phyloP scores from a whole-genome alignment of 2,113 vertebrate species.

The Ardeotis arabs region DNA sequence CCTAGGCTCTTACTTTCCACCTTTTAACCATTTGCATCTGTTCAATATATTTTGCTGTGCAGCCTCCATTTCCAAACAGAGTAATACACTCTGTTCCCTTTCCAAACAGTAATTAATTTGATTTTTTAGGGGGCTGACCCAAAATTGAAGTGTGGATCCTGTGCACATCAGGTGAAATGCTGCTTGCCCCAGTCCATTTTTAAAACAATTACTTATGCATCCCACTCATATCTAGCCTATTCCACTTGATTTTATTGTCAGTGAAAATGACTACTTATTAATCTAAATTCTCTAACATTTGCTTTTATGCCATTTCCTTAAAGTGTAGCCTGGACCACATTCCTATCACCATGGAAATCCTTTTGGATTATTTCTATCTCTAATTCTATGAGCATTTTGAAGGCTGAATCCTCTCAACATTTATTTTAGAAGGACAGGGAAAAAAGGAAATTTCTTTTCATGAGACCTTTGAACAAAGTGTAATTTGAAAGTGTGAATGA shows the following conservation, averaged over 20 bases:
- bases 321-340: neutral
- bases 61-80: neutral
- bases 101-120: slow-evolving; percentile 15
- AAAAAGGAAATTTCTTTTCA: slow-evolving; percentile 15
- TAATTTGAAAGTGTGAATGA: slow-evolving; percentile 60
- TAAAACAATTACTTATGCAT: slow-evolving; percentile 23
- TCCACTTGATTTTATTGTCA: slow-evolving; percentile 54
- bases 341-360: slow-evolving; percentile 49
- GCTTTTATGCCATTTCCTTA: slow-evolving; percentile 46
- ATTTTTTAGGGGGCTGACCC: slow-evolving; percentile 17
- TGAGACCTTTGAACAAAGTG: slow-evolving; percentile 69
- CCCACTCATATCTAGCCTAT: slow-evolving; percentile 11
- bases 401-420: slow-evolving; percentile 54
- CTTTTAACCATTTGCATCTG: neutral
- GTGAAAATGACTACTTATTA: slow-evolving; percentile 63
- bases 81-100: neutral
- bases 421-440: slow-evolving; percentile 53
- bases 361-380: slow-evolving; percentile 54
- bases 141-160: neutral
- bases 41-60: neutral
- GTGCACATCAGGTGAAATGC: neutral
- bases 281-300: slow-evolving; percentile 46
- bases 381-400: slow-evolving; percentile 51
- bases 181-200: slow-evolving; percentile 16
- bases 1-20: neutral